phyloP scores from a whole-genome alignment of 2,797 vertebrate genomes.

The Clarias fuscus region DNA sequence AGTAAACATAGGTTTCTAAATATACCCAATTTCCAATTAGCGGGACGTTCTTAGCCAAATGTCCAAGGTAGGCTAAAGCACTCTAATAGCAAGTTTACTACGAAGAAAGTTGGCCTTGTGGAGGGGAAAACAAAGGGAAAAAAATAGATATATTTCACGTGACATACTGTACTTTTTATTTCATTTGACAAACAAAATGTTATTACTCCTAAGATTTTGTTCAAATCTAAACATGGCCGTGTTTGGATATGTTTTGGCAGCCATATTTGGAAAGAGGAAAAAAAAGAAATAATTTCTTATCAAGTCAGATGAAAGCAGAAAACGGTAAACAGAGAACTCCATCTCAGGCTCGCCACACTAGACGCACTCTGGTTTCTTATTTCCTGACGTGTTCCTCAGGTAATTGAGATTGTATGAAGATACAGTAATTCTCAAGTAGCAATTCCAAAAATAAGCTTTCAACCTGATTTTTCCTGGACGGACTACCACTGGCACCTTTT shows the following conservation, averaged over 20 bases:
- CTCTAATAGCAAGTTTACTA: not conserved
- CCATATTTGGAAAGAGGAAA: not conserved
- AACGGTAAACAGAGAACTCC: not conserved
- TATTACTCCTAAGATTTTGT: not conserved
- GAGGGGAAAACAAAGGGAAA: too few relatives aligned
- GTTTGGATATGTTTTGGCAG: constrained; percentile 12
- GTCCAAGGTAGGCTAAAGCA: not conserved
- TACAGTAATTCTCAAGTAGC: not conserved
- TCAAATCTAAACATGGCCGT: not conserved
- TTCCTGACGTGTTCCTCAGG: not conserved
- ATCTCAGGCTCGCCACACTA: not conserved
- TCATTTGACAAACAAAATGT: not conserved
- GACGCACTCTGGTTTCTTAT: not conserved
- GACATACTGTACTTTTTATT: not conserved
- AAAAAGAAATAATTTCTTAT: not conserved
- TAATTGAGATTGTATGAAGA: not conserved
- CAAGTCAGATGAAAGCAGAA: constrained; percentile 10
- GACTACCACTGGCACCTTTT: not conserved
- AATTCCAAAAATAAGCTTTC: constrained; percentile 8
- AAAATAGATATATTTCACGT: not conserved
- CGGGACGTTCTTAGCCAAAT: not conserved
- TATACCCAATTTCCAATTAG: not conserved
- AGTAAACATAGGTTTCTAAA: not conserved
- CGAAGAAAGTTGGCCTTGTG: not conserved
- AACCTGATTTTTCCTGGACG: not conserved